Percentiles rank a stretch among this genome's conserved stretches.
These are phyloP conservation scores for Daktulosphaira vitifoliae DNA, from an alignment of 1,140 invertebrate genomes.

Conservation along the genomic window DNA sequence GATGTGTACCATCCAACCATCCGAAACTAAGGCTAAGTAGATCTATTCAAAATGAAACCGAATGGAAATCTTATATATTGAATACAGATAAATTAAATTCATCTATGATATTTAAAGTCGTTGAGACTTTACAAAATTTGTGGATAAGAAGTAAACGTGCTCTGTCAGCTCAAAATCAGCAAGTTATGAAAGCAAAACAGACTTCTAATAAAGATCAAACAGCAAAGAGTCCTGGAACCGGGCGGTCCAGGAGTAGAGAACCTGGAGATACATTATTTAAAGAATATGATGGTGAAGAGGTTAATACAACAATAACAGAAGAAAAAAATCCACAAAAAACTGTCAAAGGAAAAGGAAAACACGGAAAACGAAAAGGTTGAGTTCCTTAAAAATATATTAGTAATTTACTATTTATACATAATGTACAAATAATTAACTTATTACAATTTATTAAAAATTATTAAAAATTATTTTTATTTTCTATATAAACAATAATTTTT, in stretches of 20 bases:
- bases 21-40: conserved; percentile 15
- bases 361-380: conserved; percentile 21
- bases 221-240: conserved; percentile 1
- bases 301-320: conserved; percentile 1
- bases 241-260: conserved; percentile 6
- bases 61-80: neutral
- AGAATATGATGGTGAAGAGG: conserved; percentile 21
- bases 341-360: conserved; percentile 22
- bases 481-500: neutral
- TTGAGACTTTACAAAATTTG: neutral
- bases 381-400: too few species aligned
- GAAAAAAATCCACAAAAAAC: conserved; percentile 10
- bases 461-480: too few species aligned
- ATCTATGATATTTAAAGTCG: neutral
- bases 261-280: neutral
- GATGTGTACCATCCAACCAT: conserved; percentile 2
- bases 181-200: conserved; percentile 28
- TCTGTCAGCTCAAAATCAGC: conserved; percentile 22
- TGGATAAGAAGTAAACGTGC: conserved; percentile 30
- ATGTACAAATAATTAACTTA: too few species aligned
- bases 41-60: conserved; percentile 2
- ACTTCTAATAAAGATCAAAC: conserved; percentile 29
- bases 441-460: too few species aligned
- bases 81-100: neutral
- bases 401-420: too few species aligned